Percentiles rank a stretch among this genome's conserved stretches.
Conservation (phyloP, 2,888 invertebrate species). For the Tenthredo amoena region DNA sequence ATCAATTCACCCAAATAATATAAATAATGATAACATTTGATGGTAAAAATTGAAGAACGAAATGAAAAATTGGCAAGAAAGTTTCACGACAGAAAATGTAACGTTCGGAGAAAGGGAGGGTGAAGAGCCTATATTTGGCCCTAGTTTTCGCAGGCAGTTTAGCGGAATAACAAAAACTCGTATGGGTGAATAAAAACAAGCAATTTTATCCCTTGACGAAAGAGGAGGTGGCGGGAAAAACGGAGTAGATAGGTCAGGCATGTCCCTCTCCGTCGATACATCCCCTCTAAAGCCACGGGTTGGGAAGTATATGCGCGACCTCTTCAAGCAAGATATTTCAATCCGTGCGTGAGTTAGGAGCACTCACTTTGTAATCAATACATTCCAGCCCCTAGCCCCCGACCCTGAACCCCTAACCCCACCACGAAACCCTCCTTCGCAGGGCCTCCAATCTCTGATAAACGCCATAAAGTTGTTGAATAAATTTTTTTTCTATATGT, state of each 20-base stretch:
- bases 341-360: constrained; percentile 51
- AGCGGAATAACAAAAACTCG: constrained; percentile 30
- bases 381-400: constrained; percentile 8
- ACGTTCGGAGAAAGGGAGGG: neutral
- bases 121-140: neutral
- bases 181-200: neutral
- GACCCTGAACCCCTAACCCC: neutral
- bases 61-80: neutral
- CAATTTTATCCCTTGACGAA: neutral
- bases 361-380: constrained; percentile 48
- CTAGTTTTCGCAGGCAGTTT: neutral
- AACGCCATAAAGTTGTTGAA: constrained; percentile 39
- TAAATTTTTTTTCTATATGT: constrained; percentile 9
- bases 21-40: no score
- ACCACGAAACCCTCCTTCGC: neutral
- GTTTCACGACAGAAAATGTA: neutral
- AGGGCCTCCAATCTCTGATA: constrained; percentile 17
- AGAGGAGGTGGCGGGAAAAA: neutral
- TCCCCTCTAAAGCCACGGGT: neutral
- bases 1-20: no score
- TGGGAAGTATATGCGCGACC: constrained; percentile 20
- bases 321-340: constrained; percentile 50
- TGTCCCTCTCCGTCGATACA: neutral
- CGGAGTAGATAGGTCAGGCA: constrained; percentile 47
- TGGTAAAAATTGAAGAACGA: neutral